phyloP scores from a whole-genome alignment of 2,888 invertebrate species.

The Dolichomitus sp. region DNA sequence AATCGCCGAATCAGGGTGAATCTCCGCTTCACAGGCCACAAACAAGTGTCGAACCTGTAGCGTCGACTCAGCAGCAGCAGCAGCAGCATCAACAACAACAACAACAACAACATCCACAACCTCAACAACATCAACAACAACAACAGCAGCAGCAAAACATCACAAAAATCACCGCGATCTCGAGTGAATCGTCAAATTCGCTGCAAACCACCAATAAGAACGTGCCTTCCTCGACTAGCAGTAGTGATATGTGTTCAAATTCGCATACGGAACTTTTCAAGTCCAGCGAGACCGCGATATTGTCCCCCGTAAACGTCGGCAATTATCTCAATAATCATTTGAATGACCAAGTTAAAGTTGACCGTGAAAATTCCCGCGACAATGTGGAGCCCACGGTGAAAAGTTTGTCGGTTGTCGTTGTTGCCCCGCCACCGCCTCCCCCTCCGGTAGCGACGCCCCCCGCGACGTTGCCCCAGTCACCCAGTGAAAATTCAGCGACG shows the following conservation, averaged over 20 bases:
- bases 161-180: constrained; percentile 68
- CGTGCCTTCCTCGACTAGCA: constrained; percentile 85
- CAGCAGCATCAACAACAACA: constrained; percentile 61
- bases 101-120: constrained; percentile 60
- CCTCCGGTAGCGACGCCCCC: constrained; percentile 83
- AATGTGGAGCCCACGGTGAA: constrained; percentile 35
- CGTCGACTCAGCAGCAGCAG: constrained; percentile 55
- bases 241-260: constrained; percentile 85
- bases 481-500: constrained; percentile 35
- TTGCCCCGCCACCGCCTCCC: constrained; percentile 83
- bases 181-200: constrained; percentile 71
- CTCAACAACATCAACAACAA: constrained; percentile 54
- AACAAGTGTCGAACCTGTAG: constrained; percentile 81
- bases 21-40: constrained; percentile 88
- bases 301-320: constrained; percentile 77
- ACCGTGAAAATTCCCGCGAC: constrained; percentile 71
- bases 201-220: constrained; percentile 86
- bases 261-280: constrained; percentile 82
- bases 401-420: constrained; percentile 45
- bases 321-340: constrained; percentile 79
- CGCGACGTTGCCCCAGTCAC: constrained; percentile 75
- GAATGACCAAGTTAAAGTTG: constrained; percentile 73
- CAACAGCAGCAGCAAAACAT: constrained; percentile 59
- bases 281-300: constrained; percentile 78
- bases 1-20: constrained; percentile 95